phyloP scores from a whole-genome alignment of 2,888 invertebrate species.

The Ophioninae sp. region DNA sequence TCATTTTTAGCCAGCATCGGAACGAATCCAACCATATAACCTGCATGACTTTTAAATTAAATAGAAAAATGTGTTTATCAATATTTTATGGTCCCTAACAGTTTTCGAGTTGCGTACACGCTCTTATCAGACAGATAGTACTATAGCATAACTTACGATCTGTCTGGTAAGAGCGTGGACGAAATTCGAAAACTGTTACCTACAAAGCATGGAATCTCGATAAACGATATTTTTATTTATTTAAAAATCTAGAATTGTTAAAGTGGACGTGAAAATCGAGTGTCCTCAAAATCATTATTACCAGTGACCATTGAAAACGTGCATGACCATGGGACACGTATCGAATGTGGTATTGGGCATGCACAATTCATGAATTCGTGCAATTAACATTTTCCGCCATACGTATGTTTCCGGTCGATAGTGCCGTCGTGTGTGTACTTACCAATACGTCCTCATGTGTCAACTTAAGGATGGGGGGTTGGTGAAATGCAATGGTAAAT shows the following conservation, averaged over 20 bases:
- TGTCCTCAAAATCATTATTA: background rate
- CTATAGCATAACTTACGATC: too few species aligned
- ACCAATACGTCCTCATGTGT: slow-evolving; percentile 48
- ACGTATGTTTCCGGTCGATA: slow-evolving; percentile 15
- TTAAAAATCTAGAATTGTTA: background rate
- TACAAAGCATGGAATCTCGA: background rate
- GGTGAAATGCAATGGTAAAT: slow-evolving; percentile 58
- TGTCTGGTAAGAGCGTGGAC: too few species aligned
- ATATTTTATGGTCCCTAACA: too few species aligned
- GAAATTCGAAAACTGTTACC: too few species aligned
- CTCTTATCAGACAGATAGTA: too few species aligned
- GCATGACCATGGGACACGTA: background rate
- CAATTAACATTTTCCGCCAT: slow-evolving; percentile 51
- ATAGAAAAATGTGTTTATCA: too few species aligned
- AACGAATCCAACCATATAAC: too few species aligned
- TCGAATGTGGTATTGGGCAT: slow-evolving; percentile 10
- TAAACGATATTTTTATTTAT: too few species aligned
- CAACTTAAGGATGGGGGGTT: slow-evolving; percentile 52
- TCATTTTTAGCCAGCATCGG: too few species aligned
- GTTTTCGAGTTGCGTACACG: too few species aligned
- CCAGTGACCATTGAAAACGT: background rate
- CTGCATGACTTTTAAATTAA: too few species aligned
- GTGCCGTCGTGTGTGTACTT: background rate
- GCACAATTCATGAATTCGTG: slow-evolving; percentile 51
- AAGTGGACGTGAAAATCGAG: background rate